Percentiles rank a stretch among this genome's conserved stretches.
These are phyloP conservation scores for Drosophila santomea DNA, from an alignment of 1,140 invertebrate species.

Conservation along the genomic window DNA sequence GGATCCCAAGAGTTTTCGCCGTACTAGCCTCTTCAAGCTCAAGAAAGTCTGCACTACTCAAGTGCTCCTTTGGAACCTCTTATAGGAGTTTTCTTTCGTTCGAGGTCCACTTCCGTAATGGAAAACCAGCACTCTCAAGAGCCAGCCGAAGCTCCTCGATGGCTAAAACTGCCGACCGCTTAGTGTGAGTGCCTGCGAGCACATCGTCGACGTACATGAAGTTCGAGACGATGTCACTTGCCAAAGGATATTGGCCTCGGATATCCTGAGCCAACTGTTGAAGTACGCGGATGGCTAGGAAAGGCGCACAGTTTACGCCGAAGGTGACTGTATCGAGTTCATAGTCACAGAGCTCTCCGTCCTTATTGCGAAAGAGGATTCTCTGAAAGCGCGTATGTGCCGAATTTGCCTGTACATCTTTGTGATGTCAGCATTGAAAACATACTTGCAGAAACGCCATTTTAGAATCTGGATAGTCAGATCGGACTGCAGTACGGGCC, in stretches of 20 bases:
- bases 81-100: not conserved
- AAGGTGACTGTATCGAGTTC: not conserved
- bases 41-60: not conserved
- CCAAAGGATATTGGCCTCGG: slow-evolving; percentile 1
- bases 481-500: not conserved
- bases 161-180: not conserved
- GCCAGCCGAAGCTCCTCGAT: not conserved
- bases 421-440: not conserved
- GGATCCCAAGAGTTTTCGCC: slow-evolving; percentile 2
- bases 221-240: not conserved
- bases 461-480: not conserved
- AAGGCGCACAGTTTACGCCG: too few relatives aligned
- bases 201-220: not conserved
- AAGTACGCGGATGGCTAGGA: too few relatives aligned
- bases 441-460: not conserved
- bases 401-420: not conserved
- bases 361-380: too few relatives aligned
- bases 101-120: not conserved
- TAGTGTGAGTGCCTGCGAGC: not conserved
- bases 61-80: not conserved
- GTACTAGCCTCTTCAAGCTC: not conserved
- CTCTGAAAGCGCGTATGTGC: not conserved
- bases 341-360: not conserved
- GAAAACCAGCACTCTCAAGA: not conserved
- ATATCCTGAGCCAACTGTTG: not conserved